Percentiles rank a stretch among this genome's conserved stretches.
Conservation (phyloP, 2,113 vertebrate species). For the Phrynocephalus versicolor region DNA sequence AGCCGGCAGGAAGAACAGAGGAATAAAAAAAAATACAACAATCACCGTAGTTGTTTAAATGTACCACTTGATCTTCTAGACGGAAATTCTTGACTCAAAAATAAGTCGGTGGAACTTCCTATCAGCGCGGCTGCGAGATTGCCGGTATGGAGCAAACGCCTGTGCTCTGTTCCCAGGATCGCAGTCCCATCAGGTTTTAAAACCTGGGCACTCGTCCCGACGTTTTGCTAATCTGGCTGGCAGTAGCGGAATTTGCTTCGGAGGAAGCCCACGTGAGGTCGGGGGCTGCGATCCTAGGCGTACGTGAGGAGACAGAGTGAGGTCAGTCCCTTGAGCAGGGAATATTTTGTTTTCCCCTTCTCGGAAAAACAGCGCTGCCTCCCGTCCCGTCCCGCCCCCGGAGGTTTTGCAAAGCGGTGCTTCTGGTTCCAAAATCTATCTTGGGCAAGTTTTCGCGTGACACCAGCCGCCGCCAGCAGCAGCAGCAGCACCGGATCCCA, state of each 20-base stretch:
- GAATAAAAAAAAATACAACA: no score
- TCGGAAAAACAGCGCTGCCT: no score
- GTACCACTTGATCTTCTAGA: background rate
- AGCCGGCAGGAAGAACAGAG: background rate
- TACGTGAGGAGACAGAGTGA: no score
- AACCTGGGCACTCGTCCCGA: background rate
- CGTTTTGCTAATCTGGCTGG: no score
- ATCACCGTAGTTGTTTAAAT: background rate
- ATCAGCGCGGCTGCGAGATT: no score
- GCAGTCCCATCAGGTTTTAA: background rate
- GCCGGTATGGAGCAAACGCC: no score
- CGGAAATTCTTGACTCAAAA: background rate
- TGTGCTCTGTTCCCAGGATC: no score
- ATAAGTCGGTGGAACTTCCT: no score
- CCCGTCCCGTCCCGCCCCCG: background rate
- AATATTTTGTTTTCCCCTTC: no score
- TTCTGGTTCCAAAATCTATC: background rate
- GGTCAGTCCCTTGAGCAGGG: no score
- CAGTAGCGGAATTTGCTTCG: background rate
- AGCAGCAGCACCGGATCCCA: background rate
- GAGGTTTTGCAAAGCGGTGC: background rate
- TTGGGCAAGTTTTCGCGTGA: conserved; percentile 15
- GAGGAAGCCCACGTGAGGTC: background rate
- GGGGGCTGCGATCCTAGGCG: background rate
- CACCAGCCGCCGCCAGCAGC: background rate